phyloP scores from a whole-genome alignment of 2,888 invertebrate genomes.

The Oxycera nigricornis region DNA sequence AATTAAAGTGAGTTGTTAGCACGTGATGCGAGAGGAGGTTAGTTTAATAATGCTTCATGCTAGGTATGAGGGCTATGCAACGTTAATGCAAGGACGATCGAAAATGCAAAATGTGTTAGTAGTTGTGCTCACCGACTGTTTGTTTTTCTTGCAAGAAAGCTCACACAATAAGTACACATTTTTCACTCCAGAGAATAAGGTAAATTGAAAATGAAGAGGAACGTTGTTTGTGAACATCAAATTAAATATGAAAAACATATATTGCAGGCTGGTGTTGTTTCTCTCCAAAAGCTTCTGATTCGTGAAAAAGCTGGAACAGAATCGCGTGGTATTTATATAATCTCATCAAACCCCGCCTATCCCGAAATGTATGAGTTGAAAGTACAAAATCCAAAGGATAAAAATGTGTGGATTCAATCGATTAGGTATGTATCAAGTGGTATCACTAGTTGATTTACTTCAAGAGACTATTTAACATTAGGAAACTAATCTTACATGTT shows the following conservation, averaged over 20 bases:
- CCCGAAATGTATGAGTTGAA: slow-evolving; percentile 97
- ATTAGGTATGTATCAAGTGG: slow-evolving; percentile 67
- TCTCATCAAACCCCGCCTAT: slow-evolving; percentile 87
- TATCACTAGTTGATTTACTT: no score
- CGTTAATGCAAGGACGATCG: slow-evolving; percentile 88
- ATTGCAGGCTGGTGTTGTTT: slow-evolving; percentile 89
- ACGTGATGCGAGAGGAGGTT: not conserved
- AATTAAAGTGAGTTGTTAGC: slow-evolving; percentile 68
- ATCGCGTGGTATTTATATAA: slow-evolving; percentile 87
- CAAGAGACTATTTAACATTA: no score
- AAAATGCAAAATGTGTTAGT: slow-evolving; percentile 89
- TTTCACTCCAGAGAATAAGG: slow-evolving; percentile 93
- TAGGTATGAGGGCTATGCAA: slow-evolving; percentile 87
- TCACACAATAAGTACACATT: slow-evolving; percentile 89
- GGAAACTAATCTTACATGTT: no score
- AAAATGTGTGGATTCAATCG: slow-evolving; percentile 87
- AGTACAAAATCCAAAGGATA: slow-evolving; percentile 86
- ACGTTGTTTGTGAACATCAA: not conserved
- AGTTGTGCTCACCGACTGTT: slow-evolving; percentile 88
- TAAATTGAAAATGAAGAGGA: slow-evolving; percentile 60
- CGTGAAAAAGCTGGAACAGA: slow-evolving; percentile 94
- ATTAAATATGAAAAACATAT: not conserved
- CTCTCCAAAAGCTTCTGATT: slow-evolving; percentile 88
- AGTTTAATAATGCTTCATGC: slow-evolving; percentile 10
- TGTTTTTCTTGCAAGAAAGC: slow-evolving; percentile 90